A percentile compares a stretch with the other conserved stretches of the same genome.
Evolutionary conservation across 2,113 vertebrate genomes (phyloP).

Genomic region (Sylvilagus bachmani): DNA sequence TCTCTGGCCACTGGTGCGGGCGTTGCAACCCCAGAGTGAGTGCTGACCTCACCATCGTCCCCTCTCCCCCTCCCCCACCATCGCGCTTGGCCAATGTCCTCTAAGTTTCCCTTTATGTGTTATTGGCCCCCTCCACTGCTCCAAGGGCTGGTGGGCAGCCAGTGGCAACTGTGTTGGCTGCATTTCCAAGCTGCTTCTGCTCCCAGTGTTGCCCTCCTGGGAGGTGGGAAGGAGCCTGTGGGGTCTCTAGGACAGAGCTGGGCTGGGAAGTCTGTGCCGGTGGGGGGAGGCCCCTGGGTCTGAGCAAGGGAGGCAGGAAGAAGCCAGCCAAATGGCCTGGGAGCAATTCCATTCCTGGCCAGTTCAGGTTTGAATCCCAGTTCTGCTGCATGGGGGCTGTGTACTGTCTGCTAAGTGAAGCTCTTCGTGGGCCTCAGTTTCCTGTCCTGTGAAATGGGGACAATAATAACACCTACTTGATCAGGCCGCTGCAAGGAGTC

Average conservation of each 20-base stretch:
- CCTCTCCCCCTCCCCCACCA: not conserved
- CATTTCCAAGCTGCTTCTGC: not conserved
- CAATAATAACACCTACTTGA: not conserved
- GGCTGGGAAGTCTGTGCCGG: not conserved
- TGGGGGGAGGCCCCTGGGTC: not conserved
- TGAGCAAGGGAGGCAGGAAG: not conserved
- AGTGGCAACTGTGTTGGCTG: not conserved
- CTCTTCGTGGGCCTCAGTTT: not conserved
- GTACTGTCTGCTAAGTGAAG: not conserved
- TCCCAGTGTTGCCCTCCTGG: not conserved
- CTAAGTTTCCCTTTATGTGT: not conserved
- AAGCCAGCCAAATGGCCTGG: not conserved
- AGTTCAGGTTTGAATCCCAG: not conserved
- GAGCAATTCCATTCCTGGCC: not conserved
- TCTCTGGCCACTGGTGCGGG: no score
- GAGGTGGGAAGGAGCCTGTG: not conserved
- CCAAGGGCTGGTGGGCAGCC: constrained; percentile 7
- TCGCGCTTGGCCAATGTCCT: not conserved
- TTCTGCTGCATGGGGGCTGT: not conserved
- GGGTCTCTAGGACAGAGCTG: not conserved
- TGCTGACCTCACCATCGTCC: not conserved
- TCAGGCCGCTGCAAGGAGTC: not conserved
- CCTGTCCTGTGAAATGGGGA: not conserved
- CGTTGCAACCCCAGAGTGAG: not conserved
- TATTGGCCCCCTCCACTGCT: not conserved